Evolutionary conservation across 35 echinoderm and acorn worm genomes (phyloP).

Genomic region (Apostichopus californicus): DNA sequence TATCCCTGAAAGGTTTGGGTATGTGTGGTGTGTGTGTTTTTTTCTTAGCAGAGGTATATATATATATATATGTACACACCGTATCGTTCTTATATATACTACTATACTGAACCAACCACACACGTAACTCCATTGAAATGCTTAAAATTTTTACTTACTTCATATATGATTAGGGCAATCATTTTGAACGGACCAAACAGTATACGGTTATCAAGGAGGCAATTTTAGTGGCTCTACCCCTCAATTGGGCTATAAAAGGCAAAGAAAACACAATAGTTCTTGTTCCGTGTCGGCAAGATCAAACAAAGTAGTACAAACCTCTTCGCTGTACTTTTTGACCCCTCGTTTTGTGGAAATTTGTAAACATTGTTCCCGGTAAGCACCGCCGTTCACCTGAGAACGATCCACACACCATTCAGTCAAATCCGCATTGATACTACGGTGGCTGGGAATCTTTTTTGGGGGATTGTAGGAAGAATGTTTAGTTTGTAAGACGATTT

Average conservation of each 20-base stretch:
- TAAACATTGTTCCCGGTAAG: constrained; percentile 44
- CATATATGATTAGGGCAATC: constrained; percentile 20
- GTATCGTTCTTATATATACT: too few relatives aligned
- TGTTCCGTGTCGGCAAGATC: constrained; percentile 45
- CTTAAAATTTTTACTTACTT: constrained; percentile 30
- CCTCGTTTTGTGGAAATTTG: constrained; percentile 27
- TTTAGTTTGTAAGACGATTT: too few relatives aligned
- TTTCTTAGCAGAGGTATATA: too few relatives aligned
- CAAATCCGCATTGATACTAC: too few relatives aligned
- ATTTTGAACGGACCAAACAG: constrained; percentile 33
- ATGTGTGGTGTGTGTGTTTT: neutral
- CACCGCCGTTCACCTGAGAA: constrained; percentile 31
- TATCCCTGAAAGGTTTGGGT: constrained; percentile 6
- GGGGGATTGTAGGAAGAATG: too few relatives aligned
- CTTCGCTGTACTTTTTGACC: constrained; percentile 43
- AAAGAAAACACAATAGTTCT: constrained; percentile 20
- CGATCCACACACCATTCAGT: too few relatives aligned
- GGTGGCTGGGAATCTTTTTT: too few relatives aligned
- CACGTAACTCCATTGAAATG: constrained; percentile 40
- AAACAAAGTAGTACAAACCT: neutral
- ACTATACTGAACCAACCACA: neutral
- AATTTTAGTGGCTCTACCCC: constrained; percentile 18
- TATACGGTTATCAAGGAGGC: neutral
- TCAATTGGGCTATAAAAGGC: constrained; percentile 42
- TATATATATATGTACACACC: too few relatives aligned